Evolutionary conservation across 2,113 vertebrate species (phyloP), one percentile per base, ranked within the genome.

Genomic region (Pteropus alecto): DNA sequence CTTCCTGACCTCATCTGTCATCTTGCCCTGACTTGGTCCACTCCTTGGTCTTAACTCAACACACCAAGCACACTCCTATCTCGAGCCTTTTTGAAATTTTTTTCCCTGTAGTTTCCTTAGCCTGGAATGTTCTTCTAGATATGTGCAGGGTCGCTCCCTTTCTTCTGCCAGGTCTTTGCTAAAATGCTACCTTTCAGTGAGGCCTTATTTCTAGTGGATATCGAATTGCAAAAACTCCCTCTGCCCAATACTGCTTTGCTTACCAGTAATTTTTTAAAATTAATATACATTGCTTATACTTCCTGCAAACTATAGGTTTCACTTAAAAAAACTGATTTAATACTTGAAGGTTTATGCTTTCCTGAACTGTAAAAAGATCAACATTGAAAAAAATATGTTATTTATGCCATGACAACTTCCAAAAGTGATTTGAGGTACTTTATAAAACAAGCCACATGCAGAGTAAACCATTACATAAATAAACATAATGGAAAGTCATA

Each of bases 401-500:
- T 95, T 81, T 85, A 82, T 67, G 48, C 8, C 61, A 92, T 51
- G 41, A 86, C 28, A 91, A 78, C 38, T 58, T 82, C 28, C 4
- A 77, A 87, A 78, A 88, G 24, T 9, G 18, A 93, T 63, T 35
- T 91, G 46, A 95, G 48, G 26, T 0, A 84, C 26, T 74, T 93
- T 76, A 81, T 28, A 93, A 94, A 96, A 84, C 43, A 94, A 84
- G 56, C 11, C 13, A 28, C 35, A 71, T 0, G 16, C 61, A 77
- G 14, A 63, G 48, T 43, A 82, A 97, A 94, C 33, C 15, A 41
- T 84, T 60, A 24, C 33, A 60, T 70, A 87, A 92, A 85, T 65
- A 87, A 83, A 83, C 12, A 67, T 35, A 90, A 87, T 63, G 93
- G 70, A 83, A 97, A 90, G 56, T 22, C n/a, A 68, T 43, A 73